Percentiles rank a stretch among this genome's conserved stretches.
Evolutionary conservation across 2,113 vertebrate species (phyloP).

Genomic region (Triplophysa siluroides): DNA sequence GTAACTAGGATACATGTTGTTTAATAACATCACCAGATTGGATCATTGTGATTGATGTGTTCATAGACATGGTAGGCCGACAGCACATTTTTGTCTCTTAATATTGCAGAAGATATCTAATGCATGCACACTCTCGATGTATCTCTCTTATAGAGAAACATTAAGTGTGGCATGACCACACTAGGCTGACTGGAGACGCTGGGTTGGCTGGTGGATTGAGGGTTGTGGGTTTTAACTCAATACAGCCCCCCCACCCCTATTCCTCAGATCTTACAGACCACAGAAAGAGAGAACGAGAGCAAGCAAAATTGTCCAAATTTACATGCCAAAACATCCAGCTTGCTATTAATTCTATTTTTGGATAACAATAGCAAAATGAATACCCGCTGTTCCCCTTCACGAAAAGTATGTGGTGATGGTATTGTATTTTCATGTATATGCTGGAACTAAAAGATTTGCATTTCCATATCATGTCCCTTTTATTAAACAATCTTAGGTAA

Average conservation of each 20-base stretch:
- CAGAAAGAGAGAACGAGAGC: constrained; percentile 24
- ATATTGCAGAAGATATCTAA: constrained; percentile 34
- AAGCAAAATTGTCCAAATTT: too few species aligned
- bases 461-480: too few species aligned
- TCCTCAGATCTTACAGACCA: constrained; percentile 40
- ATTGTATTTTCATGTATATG: too few species aligned
- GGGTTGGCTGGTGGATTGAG: constrained; percentile 52
- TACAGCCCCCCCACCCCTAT: constrained; percentile 36
- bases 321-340: not conserved
- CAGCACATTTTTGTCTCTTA: not conserved
- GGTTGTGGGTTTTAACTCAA: constrained; percentile 53
- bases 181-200: constrained; percentile 55
- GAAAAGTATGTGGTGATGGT: too few species aligned
- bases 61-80: not conserved
- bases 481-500: too few species aligned
- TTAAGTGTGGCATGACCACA: constrained; percentile 48
- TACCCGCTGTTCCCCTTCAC: too few species aligned
- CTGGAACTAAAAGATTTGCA: too few species aligned
- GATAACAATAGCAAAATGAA: not conserved
- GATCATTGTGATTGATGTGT: not conserved
- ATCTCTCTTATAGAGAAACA: constrained; percentile 10
- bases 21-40: not conserved
- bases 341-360: constrained; percentile 13
- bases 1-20: not conserved
- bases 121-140: constrained; percentile 22